phyloP scores from a whole-genome alignment of 2,113 vertebrate species.

The Ranitomeya imitator region DNA sequence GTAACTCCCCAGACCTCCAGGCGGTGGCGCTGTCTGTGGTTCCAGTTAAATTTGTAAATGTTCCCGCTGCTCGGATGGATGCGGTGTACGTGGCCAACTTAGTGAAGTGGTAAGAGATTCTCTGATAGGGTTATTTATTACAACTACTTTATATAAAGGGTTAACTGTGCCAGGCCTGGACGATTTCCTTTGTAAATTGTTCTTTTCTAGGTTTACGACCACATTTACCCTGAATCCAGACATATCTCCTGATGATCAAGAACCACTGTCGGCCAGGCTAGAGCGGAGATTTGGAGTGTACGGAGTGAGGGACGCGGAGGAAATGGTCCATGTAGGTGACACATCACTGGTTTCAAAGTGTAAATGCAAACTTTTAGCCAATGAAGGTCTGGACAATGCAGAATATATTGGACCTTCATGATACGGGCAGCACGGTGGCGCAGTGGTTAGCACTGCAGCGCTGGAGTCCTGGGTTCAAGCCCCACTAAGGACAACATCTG shows the following conservation, averaged over 20 bases:
- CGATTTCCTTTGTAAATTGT: background rate
- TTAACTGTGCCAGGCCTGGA: too few relatives aligned
- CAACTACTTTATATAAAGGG: background rate
- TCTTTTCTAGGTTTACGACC: conserved; percentile 79
- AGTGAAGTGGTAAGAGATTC: conserved; percentile 82
- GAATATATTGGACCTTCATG: background rate
- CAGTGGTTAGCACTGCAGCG: too few relatives aligned
- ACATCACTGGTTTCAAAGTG: background rate
- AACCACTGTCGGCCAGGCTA: conserved; percentile 71
- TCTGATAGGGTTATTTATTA: background rate
- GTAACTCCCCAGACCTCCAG: conserved; percentile 81
- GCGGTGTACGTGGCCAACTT: conserved; percentile 77
- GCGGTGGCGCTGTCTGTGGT: conserved; percentile 87
- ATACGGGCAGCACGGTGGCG: too few relatives aligned
- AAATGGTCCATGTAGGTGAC: conserved; percentile 85
- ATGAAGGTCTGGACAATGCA: background rate
- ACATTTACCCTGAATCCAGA: conserved; percentile 85
- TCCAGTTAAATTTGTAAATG: conserved; percentile 75
- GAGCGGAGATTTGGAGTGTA: conserved; percentile 82
- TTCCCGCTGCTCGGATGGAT: conserved; percentile 71
- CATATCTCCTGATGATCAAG: conserved; percentile 73
- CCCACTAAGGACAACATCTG: too few relatives aligned
- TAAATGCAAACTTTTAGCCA: background rate
- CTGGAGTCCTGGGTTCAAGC: too few relatives aligned
- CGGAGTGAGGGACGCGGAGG: conserved; percentile 79